Evolutionary conservation across 2,797 vertebrate genomes (phyloP), one percentile per base, ranked within the genome.

Genomic region (Crocidura indochinensis): DNA sequence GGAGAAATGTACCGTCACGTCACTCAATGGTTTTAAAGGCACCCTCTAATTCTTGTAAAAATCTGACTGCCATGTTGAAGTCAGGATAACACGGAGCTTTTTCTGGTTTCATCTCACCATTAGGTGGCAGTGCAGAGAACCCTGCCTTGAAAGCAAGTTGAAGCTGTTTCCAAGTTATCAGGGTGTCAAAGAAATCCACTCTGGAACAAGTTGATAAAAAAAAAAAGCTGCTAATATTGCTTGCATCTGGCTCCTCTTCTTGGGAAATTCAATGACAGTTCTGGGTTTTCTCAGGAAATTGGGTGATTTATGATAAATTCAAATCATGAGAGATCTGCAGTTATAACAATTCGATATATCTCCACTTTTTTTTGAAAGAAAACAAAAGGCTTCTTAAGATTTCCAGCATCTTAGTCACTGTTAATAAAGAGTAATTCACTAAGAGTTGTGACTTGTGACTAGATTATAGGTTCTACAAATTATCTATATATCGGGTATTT

Each of bases 271-370:
- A 98, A 98, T 98, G 98, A 97, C 96, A 97, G 98, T 99, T 98
- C 98, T 98, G 98, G 98, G 97, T 98, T 98, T 99, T 99, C 99
- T 98, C 98, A 98, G 99, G 99, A 99, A 98, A 98, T 90, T 96
- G 98, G 97, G 98, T 99, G 98, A 98, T 98, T 98, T 98, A 98
- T 98, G 98, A 94, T 97, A 97, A 98, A 97, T 98, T 98, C 98
- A 97, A 97, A 97, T 98, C 97, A 98, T 98, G 97, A 98, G 97
- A 97, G 97, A 97, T 97, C 96, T 97, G 96, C 96, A 96, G 92
- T 97, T 96, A 97, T 93, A 96, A 91, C 96, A 96, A 96, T 97
- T 97, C 97, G 96, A 94, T 47, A 60, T 72, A 93, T 93, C 96
- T 96, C 97, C 95, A 91, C 96, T 95, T 96, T 97, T 95, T 93